Evolutionary conservation across 2,888 invertebrate genomes (phyloP), one percentile per base, ranked within the genome.

Genomic region (Ashinkailepas kermadecensis): DNA sequence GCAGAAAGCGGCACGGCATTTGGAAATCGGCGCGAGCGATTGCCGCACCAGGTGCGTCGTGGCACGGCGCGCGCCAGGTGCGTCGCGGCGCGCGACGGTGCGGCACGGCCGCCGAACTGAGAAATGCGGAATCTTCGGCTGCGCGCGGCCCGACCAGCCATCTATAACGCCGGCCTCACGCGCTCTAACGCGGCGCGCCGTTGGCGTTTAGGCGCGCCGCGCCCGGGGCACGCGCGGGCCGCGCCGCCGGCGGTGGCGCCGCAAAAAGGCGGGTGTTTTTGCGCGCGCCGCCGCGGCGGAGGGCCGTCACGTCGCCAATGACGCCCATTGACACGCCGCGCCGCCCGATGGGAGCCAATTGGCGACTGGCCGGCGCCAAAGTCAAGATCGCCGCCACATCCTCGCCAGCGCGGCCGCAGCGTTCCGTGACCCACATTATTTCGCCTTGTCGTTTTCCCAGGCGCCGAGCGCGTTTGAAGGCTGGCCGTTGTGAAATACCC

Each of bases 41-140:
- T 92, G 86, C 89, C 88, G 0, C 89, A 92, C 59, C 88, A 93
- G 82, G 93, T 93, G 0, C 88, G 92, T 80, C 90, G 92, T 85
- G 93, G 92, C 87, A 91, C 84, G 23, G 79, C 84, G 25, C 85
- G 84, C 80, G 56, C 83, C n/a, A 81, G 83, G 13, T 80, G 78
- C 39, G 81, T 81, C 25, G 70, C 82, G 80, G 67, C 82, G 25
- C 64, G 82, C 67, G 57, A 67, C 23, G 59, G 81, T 62, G 80
- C 74, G 39, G 67, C 81, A 57, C 79, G 83, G 79, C 79, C 80
- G n/a, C n/a, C 74, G 56, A 9, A 58, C 39, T 39, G 39, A 39
- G 39, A 39, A 39, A 39, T 39, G 18, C 39, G 11, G 39, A 21
- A 56, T 59, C 13, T 64, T 25, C 4, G 64, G 21, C 39, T 39